Conservation (phyloP, 2,113 vertebrate genomes). For the Corythornis madagascariensis region DNA sequence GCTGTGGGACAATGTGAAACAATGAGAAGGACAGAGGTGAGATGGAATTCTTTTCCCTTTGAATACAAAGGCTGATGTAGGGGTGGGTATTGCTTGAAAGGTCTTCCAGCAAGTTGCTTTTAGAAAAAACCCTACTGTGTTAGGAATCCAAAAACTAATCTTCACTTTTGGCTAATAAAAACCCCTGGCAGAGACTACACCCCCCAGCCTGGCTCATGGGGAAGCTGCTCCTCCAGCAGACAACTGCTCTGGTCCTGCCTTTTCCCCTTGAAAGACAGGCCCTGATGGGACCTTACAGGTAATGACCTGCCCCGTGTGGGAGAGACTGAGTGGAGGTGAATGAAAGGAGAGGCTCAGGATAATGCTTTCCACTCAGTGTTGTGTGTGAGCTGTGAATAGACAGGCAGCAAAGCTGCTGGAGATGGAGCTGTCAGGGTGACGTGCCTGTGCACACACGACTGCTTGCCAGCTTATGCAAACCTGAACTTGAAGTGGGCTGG, state of each 20-base stretch:
- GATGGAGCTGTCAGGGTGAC: not conserved
- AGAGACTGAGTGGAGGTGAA: not conserved
- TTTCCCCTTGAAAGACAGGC: not conserved
- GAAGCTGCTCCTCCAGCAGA: not conserved
- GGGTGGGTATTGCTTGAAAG: too few species aligned
- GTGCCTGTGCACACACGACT: rapidly evolving
- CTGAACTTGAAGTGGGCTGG: not conserved
- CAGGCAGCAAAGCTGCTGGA: not conserved
- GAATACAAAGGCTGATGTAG: too few species aligned
- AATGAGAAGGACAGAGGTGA: too few species aligned
- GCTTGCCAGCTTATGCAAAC: not conserved
- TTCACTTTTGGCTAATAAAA: too few species aligned
- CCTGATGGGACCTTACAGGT: not conserved
- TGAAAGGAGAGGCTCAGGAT: not conserved
- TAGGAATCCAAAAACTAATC: too few species aligned
- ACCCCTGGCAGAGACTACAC: too few species aligned
- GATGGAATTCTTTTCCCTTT: not conserved
- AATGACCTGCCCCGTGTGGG: not conserved
- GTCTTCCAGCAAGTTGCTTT: too few species aligned
- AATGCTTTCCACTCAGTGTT: not conserved
- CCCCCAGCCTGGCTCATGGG: too few species aligned
- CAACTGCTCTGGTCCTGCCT: not conserved
- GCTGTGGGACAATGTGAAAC: too few species aligned
- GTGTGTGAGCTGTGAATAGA: not conserved
- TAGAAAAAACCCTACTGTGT: too few species aligned